These are phyloP conservation scores for Isichthys henryi DNA, from an alignment of 2,113 vertebrate species.

Conservation along the genomic window DNA sequence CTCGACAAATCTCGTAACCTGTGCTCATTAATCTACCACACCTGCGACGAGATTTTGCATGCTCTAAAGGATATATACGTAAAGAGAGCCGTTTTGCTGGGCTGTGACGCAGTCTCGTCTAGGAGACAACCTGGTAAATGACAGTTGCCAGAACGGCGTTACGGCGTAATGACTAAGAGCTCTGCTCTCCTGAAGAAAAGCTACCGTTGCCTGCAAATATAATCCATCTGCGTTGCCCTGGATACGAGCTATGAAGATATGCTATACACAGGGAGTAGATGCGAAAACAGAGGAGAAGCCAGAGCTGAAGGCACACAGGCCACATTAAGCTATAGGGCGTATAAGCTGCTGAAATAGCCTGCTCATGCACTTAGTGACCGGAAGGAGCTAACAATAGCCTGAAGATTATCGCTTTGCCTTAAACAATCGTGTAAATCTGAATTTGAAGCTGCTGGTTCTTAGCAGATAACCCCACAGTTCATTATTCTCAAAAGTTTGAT, in stretches of 20 bases:
- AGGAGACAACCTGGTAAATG: not conserved
- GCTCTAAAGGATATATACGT: not conserved
- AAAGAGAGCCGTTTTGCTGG: not conserved
- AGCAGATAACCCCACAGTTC: slow-evolving; percentile 4
- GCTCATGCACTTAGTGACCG: not conserved
- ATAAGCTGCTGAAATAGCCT: not conserved
- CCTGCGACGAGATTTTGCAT: not conserved
- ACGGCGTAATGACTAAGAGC: not conserved
- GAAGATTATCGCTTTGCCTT: not conserved
- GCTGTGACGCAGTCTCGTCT: not conserved
- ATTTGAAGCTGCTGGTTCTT: not conserved
- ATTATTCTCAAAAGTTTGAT: not conserved
- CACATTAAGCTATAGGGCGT: not conserved
- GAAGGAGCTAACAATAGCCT: not conserved
- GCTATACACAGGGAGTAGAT: not conserved
- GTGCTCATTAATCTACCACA: not conserved
- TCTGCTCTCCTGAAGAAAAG: not conserved
- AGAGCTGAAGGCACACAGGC: not conserved
- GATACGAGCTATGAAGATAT: slow-evolving; percentile 6
- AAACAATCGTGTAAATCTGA: slow-evolving; percentile 3
- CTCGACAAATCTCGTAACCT: not conserved
- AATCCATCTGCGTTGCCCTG: slow-evolving; percentile 5
- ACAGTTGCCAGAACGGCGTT: not conserved
- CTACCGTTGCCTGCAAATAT: not conserved
- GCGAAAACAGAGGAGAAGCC: not conserved